Percentiles rank a stretch among this genome's conserved stretches.
Evolutionary conservation across 2,888 invertebrate genomes (phyloP).

Genomic region (Drosophila silvestris): DNA sequence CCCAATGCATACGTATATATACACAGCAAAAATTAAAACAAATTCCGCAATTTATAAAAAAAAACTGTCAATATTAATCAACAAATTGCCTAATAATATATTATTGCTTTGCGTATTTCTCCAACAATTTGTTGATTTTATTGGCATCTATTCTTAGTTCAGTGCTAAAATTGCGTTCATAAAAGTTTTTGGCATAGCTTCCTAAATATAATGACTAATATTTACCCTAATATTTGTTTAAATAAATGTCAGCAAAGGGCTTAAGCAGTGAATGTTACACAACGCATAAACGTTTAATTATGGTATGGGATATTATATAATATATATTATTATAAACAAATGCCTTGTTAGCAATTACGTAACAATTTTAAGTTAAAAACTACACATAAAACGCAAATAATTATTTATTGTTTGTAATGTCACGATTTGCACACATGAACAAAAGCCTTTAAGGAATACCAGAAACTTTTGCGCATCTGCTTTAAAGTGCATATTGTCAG

Average conservation of each 20-base stretch:
- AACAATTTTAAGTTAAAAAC: not conserved
- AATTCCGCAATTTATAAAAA: not conserved
- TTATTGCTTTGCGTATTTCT: not conserved
- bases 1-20: not conserved
- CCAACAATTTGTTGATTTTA: not conserved
- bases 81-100: not conserved
- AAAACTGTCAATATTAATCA: not conserved
- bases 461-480: conserved; percentile 27
- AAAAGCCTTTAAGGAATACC: conserved; percentile 13
- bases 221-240: not conserved
- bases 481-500: conserved; percentile 50
- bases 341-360: not conserved
- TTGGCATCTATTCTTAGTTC: not conserved
- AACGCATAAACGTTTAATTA: not conserved
- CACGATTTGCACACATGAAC: conserved; percentile 52
- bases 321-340: not conserved
- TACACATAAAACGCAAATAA: not conserved
- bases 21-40: not conserved
- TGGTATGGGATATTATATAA: not conserved
- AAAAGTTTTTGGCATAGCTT: not conserved
- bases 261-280: not conserved
- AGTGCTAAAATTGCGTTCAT: not conserved
- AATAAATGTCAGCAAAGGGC: not conserved
- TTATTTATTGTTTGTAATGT: conserved; percentile 31
- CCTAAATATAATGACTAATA: not conserved